A percentile compares a stretch with the other conserved stretches of the same genome.
phyloP scores from a whole-genome alignment of 2,888 invertebrate genomes.

The Lydus trimaculatus region DNA sequence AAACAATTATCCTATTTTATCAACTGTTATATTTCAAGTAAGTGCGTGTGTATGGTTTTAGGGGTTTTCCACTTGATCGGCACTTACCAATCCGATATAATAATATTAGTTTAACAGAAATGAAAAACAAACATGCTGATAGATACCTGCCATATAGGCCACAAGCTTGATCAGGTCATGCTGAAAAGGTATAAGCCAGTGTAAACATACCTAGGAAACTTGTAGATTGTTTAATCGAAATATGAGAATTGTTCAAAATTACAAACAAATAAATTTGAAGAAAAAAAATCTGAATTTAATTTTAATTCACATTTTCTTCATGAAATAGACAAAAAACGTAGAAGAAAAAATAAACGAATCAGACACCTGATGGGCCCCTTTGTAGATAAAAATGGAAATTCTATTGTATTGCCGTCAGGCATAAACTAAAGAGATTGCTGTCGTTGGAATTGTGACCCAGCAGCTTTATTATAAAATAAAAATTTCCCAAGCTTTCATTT shows the following conservation, averaged over 20 bases:
- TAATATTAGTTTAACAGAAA: slow-evolving; percentile 30
- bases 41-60: not conserved
- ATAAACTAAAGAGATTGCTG: not conserved
- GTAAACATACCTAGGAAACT: slow-evolving; percentile 16
- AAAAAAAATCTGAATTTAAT: not conserved
- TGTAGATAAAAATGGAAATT: not conserved
- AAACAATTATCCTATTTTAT: not conserved
- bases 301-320: not conserved
- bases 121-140: slow-evolving; percentile 29
- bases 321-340: not conserved
- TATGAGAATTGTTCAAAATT: too few relatives aligned
- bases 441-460: not conserved
- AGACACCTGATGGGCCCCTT: not conserved
- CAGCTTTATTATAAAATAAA: not conserved
- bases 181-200: slow-evolving; percentile 8
- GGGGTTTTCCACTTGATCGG: slow-evolving; percentile 8
- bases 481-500: not conserved
- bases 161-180: slow-evolving; percentile 26
- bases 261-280: too few relatives aligned
- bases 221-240: too few relatives aligned
- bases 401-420: not conserved
- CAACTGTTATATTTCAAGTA: not conserved
- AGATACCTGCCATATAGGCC: not conserved
- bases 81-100: slow-evolving; percentile 20
- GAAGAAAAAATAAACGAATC: too few relatives aligned